Conservation (phyloP, 2,113 vertebrate species). For the Rhea pennata region DNA sequence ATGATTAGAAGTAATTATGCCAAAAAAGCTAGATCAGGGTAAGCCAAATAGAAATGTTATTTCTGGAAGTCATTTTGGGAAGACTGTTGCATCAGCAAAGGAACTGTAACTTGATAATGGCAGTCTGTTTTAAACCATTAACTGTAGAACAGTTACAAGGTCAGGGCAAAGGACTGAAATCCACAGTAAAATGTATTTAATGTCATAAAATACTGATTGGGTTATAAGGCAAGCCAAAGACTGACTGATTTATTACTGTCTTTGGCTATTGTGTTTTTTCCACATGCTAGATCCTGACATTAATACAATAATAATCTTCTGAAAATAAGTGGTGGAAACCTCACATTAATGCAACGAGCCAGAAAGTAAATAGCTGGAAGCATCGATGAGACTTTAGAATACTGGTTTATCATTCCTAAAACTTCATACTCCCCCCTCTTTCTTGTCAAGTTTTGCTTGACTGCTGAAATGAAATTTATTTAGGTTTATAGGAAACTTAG, state of each 20-base stretch:
- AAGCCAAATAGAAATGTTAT: constrained; percentile 49
- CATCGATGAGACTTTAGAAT: not conserved
- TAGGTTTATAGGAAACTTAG: not conserved
- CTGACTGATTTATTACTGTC: not conserved
- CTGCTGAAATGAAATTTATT: not conserved
- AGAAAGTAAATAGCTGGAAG: not conserved
- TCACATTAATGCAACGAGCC: not conserved
- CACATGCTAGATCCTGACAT: not conserved
- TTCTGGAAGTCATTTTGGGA: constrained; percentile 54
- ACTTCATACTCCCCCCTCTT: not conserved
- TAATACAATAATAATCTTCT: constrained; percentile 1
- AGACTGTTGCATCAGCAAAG: constrained; percentile 45
- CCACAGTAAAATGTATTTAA: not conserved
- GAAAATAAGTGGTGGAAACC: constrained; percentile 21
- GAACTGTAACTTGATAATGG: constrained; percentile 5
- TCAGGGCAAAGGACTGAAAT: constrained; percentile 43
- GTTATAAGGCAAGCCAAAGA: not conserved
- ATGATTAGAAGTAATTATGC: constrained; percentile 51
- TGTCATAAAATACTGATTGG: not conserved
- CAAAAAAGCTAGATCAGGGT: not conserved
- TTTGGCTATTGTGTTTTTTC: not conserved
- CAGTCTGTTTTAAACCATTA: constrained; percentile 3
- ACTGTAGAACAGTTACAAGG: constrained; percentile 41
- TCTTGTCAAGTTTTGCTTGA: not conserved
- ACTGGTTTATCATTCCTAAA: not conserved